Evolutionary conservation across 2,113 vertebrate genomes (phyloP).

Genomic region (Guaruba guarouba): DNA sequence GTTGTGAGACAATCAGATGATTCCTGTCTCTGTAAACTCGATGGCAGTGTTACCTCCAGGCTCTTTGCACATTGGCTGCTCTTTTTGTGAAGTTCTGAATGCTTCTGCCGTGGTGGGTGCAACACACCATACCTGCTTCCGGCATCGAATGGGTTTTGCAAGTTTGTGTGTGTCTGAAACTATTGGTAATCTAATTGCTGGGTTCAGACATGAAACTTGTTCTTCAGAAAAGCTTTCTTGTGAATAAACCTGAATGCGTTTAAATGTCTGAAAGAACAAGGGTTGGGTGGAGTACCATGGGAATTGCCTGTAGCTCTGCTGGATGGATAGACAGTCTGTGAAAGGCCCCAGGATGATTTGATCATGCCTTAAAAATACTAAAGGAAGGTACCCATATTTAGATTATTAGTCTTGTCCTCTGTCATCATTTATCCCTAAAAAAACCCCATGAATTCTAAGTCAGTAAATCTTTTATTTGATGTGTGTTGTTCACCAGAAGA

Average conservation of each 20-base stretch:
- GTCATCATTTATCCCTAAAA: neutral
- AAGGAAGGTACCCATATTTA: neutral
- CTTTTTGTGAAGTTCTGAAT: neutral
- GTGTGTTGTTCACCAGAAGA: neutral
- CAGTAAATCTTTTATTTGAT: neutral
- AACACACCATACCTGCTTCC: neutral
- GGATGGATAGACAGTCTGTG: neutral
- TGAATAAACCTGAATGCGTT: neutral
- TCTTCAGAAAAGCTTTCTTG: neutral
- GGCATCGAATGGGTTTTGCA: neutral
- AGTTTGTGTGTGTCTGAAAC: neutral
- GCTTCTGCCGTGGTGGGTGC: neutral
- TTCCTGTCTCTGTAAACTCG: neutral
- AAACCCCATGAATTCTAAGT: neutral
- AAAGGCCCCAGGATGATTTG: neutral
- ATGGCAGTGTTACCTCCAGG: neutral
- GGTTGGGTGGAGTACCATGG: neutral
- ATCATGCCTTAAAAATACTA: neutral
- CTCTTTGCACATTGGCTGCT: neutral
- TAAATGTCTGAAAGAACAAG: neutral
- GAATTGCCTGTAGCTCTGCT: neutral
- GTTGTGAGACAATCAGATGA: neutral
- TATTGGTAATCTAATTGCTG: neutral
- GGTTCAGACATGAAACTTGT: neutral
- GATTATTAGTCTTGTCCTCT: neutral